phyloP scores from a whole-genome alignment of 2,113 vertebrate species.

The Sorex araneus region DNA sequence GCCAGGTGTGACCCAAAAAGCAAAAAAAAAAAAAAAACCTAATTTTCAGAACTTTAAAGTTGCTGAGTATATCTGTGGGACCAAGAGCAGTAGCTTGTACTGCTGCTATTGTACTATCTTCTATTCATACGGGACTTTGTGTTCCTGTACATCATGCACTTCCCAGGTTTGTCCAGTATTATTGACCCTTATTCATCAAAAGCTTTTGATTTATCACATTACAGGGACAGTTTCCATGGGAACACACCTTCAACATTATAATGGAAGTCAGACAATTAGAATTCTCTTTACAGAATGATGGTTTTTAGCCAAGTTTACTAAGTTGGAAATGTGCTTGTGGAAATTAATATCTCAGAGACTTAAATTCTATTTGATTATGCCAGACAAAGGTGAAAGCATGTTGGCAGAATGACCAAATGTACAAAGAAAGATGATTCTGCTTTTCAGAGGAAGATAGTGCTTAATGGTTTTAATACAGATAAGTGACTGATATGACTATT shows the following conservation, averaged over 20 bases:
- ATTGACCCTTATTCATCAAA: slow-evolving; percentile 66
- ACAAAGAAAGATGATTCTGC: slow-evolving; percentile 61
- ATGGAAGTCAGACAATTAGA: slow-evolving; percentile 67
- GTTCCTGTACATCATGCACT: slow-evolving; percentile 51
- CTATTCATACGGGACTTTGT: slow-evolving; percentile 42
- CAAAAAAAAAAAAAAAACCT: too few relatives aligned
- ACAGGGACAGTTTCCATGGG: slow-evolving; percentile 71
- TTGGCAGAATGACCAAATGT: slow-evolving; percentile 57
- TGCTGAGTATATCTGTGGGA: neutral
- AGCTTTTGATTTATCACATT: slow-evolving; percentile 64
- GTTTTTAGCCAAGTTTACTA: slow-evolving; percentile 63
- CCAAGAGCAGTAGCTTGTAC: slow-evolving; percentile 3
- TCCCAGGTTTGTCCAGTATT: slow-evolving; percentile 54
- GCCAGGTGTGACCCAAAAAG: too few relatives aligned
- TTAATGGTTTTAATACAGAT: slow-evolving; percentile 52
- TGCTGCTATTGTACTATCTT: slow-evolving; percentile 53
- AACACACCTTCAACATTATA: slow-evolving; percentile 72
- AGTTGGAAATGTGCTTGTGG: slow-evolving; percentile 66
- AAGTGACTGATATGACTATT: slow-evolving; percentile 53
- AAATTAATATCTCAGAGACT: slow-evolving; percentile 72
- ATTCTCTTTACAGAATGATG: slow-evolving; percentile 64
- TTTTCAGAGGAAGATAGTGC: neutral
- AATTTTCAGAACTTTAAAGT: neutral
- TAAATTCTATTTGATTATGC: slow-evolving; percentile 61
- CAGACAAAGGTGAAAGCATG: slow-evolving; percentile 42